phyloP scores from a whole-genome alignment of 37 sponge, comb jelly and placozoan species.

The Aphrocallistes beatrix region DNA sequence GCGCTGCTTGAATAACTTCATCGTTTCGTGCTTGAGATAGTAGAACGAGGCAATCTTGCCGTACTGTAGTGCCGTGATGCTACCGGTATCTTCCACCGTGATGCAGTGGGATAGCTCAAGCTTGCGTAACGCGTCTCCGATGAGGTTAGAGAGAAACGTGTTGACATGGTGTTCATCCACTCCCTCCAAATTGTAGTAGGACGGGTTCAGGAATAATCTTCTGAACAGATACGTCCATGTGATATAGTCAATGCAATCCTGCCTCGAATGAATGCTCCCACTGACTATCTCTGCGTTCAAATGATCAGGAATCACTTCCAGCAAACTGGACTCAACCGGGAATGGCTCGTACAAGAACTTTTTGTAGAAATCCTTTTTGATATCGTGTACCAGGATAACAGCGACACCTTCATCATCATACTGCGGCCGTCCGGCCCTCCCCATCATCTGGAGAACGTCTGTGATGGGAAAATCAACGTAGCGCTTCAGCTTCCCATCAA shows the following conservation, averaged over 20 bases:
- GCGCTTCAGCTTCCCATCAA: slow-evolving; percentile 85
- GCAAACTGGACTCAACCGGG: slow-evolving; percentile 92
- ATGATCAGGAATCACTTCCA: slow-evolving; percentile 83
- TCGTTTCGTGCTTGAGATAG: slow-evolving; percentile 80
- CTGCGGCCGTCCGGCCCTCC: slow-evolving; percentile 96
- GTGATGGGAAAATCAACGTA: slow-evolving; percentile 98
- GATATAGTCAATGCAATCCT: slow-evolving; percentile 90
- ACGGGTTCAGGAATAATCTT: slow-evolving; percentile 82
- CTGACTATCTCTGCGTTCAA: slow-evolving; percentile 95
- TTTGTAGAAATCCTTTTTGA: slow-evolving; percentile 96
- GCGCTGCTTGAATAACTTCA: slow-evolving; percentile 59
- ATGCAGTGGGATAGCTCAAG: neutral
- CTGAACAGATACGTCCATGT: slow-evolving; percentile 99
- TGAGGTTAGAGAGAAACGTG: slow-evolving; percentile 31
- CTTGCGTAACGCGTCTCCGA: slow-evolving; percentile 11
- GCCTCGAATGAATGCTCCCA: slow-evolving; percentile 80
- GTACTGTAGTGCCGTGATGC: neutral
- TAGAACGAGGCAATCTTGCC: slow-evolving; percentile 96
- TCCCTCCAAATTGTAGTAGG: slow-evolving; percentile 32
- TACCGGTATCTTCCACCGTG: neutral
- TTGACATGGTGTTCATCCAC: slow-evolving; percentile 30
- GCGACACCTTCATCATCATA: slow-evolving; percentile 91
- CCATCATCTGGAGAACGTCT: slow-evolving; percentile 99
- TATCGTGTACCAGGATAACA: slow-evolving; percentile 82
- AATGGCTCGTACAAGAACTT: slow-evolving; percentile 98